Evolutionary conservation across 2,797 vertebrate genomes (phyloP).

Genomic region (Labroides dimidiatus): DNA sequence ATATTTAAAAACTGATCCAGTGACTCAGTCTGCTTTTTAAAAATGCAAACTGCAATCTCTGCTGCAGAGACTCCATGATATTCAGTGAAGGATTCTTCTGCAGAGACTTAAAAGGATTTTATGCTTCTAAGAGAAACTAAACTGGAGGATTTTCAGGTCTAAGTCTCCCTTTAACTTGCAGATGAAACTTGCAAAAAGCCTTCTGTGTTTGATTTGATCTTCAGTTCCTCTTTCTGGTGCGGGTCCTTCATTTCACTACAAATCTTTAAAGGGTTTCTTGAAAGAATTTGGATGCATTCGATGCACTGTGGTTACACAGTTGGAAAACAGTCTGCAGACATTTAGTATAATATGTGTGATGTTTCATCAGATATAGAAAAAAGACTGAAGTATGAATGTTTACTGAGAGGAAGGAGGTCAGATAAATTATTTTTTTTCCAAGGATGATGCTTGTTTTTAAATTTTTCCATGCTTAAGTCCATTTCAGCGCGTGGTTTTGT

Average conservation of each 20-base stretch:
- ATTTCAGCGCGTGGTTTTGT: too few species aligned
- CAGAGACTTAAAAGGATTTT: background rate
- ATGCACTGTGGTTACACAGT: too few species aligned
- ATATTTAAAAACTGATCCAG: background rate
- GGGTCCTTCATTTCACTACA: background rate
- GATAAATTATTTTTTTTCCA: too few species aligned
- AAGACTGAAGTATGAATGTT: too few species aligned
- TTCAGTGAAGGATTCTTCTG: background rate
- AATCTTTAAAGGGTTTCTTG: background rate
- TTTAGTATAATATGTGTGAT: too few species aligned
- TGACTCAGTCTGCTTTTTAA: background rate
- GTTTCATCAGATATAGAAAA: too few species aligned
- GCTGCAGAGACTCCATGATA: too few species aligned
- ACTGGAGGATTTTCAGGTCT: too few species aligned
- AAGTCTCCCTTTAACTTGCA: background rate
- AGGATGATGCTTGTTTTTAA: too few species aligned
- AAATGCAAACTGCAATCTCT: background rate
- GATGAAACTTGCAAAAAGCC: background rate
- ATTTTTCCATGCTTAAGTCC: too few species aligned
- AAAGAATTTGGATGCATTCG: background rate
- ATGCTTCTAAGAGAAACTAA: background rate
- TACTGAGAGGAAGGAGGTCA: too few species aligned
- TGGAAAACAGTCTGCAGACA: too few species aligned
- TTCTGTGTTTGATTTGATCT: background rate
- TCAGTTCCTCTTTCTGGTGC: background rate